Evolutionary conservation across 2,797 vertebrate genomes (phyloP).

Genomic region (Siniperca obscura): DNA sequence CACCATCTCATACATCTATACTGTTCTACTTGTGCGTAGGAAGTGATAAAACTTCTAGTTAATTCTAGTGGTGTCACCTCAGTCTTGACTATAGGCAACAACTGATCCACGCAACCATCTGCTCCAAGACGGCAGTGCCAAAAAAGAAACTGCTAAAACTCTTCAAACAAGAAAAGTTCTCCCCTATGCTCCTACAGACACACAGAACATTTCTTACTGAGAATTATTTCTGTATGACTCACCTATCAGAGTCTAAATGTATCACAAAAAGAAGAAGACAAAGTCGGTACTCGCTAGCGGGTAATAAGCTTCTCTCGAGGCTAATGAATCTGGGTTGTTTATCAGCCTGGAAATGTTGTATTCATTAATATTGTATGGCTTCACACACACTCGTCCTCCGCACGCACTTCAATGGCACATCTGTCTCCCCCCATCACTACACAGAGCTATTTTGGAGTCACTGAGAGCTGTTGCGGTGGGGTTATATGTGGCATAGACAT

Average conservation of each 20-base stretch:
- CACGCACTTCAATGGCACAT: constrained; percentile 57
- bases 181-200: constrained; percentile 5
- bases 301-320: constrained; percentile 58
- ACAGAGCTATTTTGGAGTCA: constrained; percentile 41
- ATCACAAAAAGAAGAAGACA: constrained; percentile 56
- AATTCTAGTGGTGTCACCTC: constrained; percentile 31
- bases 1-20: not conserved
- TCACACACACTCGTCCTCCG: constrained; percentile 48
- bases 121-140: constrained; percentile 21
- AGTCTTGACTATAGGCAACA: constrained; percentile 43
- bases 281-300: constrained; percentile 34
- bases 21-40: constrained; percentile 20
- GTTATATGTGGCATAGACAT: constrained; percentile 24
- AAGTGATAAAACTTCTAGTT: constrained; percentile 16
- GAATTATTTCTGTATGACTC: constrained; percentile 58
- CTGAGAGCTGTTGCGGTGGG: constrained; percentile 17
- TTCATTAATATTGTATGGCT: constrained; percentile 78
- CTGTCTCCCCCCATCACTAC: constrained; percentile 53
- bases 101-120: constrained; percentile 38
- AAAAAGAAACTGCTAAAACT: constrained; percentile 44
- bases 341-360: constrained; percentile 67
- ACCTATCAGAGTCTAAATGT: constrained; percentile 56
- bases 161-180: constrained; percentile 47
- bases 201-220: constrained; percentile 9
- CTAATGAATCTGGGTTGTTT: constrained; percentile 75